A percentile compares a stretch with the other conserved stretches of the same genome.
Conservation (phyloP, 92 coral and sea anemone species). For the Epizoanthus stellaris region DNA sequence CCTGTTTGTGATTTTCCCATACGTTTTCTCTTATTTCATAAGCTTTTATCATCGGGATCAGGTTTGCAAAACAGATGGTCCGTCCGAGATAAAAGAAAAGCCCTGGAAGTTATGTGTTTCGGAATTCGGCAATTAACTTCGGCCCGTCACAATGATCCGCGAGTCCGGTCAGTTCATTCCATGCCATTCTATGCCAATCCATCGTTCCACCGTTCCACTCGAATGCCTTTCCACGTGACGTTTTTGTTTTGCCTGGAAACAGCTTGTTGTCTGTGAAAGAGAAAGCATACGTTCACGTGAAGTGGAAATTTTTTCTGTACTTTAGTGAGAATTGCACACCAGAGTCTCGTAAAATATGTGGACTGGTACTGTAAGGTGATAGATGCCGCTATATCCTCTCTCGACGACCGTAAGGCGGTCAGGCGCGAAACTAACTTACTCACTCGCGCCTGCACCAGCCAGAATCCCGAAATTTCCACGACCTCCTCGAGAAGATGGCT, state of each 20-base stretch:
- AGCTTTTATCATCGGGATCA: no score
- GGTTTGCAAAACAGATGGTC: no score
- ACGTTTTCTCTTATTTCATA: no score
- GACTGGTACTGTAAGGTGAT: slow-evolving; percentile 4
- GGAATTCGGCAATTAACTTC: no score
- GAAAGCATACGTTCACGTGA: neutral
- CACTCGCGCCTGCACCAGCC: slow-evolving; percentile 51
- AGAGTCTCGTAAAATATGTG: neutral
- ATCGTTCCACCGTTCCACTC: no score
- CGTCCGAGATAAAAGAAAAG: no score
- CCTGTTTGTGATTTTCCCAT: no score
- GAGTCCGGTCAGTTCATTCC: neutral
- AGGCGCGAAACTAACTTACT: slow-evolving; percentile 44
- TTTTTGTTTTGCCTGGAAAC: slow-evolving; percentile 21
- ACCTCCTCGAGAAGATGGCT: slow-evolving; percentile 36
- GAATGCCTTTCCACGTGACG: slow-evolving; percentile 12
- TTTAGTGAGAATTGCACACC: neutral
- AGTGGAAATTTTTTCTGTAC: neutral
- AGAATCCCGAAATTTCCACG: slow-evolving; percentile 53
- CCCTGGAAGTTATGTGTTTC: no score
- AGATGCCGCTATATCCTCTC: slow-evolving; percentile 42
- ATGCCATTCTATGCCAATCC: neutral
- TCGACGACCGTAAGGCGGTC: slow-evolving; percentile 46
- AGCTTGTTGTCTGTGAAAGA: slow-evolving; percentile 12
- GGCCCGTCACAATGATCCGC: no score